Base-by-base conservation (phyloP, 2,888 invertebrate species). In the Torymus auratus region DNA sequence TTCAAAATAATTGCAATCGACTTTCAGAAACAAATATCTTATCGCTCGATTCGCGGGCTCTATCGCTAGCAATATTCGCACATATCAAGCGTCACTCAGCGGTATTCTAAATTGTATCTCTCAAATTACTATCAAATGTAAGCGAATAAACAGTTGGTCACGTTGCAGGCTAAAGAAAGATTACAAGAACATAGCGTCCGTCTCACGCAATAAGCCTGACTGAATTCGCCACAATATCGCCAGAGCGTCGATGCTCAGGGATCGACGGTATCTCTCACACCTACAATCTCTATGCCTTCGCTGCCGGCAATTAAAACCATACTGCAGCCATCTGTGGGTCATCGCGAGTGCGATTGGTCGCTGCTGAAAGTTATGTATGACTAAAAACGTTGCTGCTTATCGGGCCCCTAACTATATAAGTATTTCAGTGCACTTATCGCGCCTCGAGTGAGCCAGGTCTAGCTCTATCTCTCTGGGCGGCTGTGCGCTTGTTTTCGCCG, bases 361-460 rank as follows among this genome's bases (percentile, higher is more conserved):
- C 61, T 12, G 41, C 41, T 7, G 41, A 41, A 61, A 53, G 52
- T 17, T 58, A 5, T 14, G 1, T 10, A 41, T 41, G 23, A 14
- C 17, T 4, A 41, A 17, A 69, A 69, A 69, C 5, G 41, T 23
- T 20, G 5, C 15, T 11, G 13, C 20, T 78, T 78, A 78, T 78
- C 78, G 61, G 50, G 7, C 5, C 41, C 0, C 41, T 5, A 7
- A 41, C 41, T 41, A 41, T 41, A 41, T 60, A 70, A 41, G 41
- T 72, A 68, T 68, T 55, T 41, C 60, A 53, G 58, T 17, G 15
- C 12, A 13, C 55, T 72, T 68, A 79, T 68, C 68, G 56, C 78
- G 7, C 41, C 1, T 1, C 83, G 86, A 87, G 85, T 84, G 86
- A 88, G 83, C 84, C 88, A 86, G 87, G 86, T 89, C 90, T 90